Evolutionary conservation across 2,113 vertebrate genomes (phyloP).

Genomic region (Pseudorhombus dupliciocellatus): DNA sequence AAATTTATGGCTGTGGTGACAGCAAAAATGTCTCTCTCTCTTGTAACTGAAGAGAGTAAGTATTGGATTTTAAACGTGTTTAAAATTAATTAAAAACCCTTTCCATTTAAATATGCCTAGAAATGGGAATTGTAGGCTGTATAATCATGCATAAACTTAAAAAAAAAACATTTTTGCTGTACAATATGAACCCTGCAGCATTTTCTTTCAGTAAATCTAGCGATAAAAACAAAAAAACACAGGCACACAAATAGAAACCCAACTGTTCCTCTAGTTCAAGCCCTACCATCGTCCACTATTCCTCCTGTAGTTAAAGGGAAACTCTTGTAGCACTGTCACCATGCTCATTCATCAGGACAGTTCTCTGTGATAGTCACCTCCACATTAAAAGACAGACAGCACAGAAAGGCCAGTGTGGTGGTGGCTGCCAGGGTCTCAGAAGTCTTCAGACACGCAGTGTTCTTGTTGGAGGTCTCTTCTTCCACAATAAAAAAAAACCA

Average conservation of each 20-base stretch:
- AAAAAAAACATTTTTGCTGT: slow-evolving; percentile 25
- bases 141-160: slow-evolving; percentile 1
- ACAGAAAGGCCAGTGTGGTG: slow-evolving; percentile 22
- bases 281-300: slow-evolving; percentile 16
- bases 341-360: slow-evolving; percentile 29
- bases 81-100: neutral
- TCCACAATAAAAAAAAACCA: neutral
- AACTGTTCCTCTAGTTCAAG: slow-evolving; percentile 22
- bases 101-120: slow-evolving; percentile 17
- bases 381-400: slow-evolving; percentile 37
- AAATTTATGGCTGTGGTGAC: neutral
- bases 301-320: slow-evolving; percentile 20
- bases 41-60: neutral
- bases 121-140: neutral
- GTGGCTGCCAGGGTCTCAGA: slow-evolving; percentile 21
- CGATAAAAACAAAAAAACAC: slow-evolving; percentile 26
- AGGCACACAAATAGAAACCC: slow-evolving; percentile 22
- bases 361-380: slow-evolving; percentile 59
- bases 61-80: neutral
- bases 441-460: slow-evolving; percentile 31
- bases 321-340: slow-evolving; percentile 8
- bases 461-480: slow-evolving; percentile 37
- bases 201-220: slow-evolving; percentile 12
- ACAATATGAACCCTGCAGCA: slow-evolving; percentile 16
- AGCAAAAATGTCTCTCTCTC: neutral